phyloP scores from a whole-genome alignment of 2,113 vertebrate species.

The Aspidoscelis tigris region DNA sequence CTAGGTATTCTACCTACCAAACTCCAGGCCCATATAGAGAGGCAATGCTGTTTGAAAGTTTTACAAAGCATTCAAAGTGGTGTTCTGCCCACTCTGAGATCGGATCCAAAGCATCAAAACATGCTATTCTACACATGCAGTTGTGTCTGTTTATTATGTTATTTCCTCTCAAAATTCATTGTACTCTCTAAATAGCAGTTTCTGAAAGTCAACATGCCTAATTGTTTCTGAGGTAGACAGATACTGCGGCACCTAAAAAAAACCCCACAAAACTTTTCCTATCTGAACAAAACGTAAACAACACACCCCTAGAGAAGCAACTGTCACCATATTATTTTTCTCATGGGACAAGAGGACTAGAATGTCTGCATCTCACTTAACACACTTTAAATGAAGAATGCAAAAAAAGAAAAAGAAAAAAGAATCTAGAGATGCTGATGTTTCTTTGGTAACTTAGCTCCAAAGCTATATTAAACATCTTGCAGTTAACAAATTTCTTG shows the following conservation, averaged over 20 bases:
- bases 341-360: neutral
- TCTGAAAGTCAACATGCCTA: neutral
- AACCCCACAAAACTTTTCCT: neutral
- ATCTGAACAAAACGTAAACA: constrained; percentile 33
- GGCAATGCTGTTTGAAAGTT: no score
- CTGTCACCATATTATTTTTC: neutral
- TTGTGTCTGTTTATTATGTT: no score
- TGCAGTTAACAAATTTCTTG: neutral
- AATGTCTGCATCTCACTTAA: neutral
- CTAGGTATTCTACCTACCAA: no score
- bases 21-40: no score
- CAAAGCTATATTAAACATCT: neutral
- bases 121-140: no score
- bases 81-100: no score
- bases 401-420: neutral
- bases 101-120: no score
- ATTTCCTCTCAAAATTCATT: no score
- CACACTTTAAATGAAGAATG: neutral
- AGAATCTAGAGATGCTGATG: neutral
- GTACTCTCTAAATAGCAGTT: no score
- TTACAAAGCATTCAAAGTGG: no score
- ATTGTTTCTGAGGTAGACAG: neutral
- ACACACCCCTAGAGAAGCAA: constrained; percentile 18
- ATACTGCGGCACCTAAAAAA: neutral
- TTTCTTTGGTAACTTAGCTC: neutral